Percentiles rank a stretch among this genome's conserved stretches.
These are phyloP conservation scores for Bolborhynchus lineola DNA, from an alignment of 2,113 vertebrate genomes.

Conservation along the genomic window DNA sequence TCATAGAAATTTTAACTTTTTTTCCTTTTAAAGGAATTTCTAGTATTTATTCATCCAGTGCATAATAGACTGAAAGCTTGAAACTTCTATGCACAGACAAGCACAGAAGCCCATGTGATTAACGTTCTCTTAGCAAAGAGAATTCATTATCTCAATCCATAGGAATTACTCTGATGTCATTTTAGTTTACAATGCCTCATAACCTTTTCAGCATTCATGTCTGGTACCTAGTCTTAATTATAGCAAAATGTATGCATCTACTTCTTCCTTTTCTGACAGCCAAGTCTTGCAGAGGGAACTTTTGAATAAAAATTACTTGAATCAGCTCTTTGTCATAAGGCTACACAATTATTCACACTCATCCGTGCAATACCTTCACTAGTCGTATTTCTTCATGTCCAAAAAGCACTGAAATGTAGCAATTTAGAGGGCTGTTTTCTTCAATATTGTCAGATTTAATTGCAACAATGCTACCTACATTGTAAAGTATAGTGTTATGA, in stretches of 20 bases:
- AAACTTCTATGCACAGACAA: neutral
- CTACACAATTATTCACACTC: neutral
- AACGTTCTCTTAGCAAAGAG: neutral
- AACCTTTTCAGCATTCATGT: neutral
- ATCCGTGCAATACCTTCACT: neutral
- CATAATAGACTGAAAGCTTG: neutral
- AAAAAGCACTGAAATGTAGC: neutral
- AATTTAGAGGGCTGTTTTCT: neutral
- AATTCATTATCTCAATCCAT: neutral
- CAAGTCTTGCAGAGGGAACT: neutral
- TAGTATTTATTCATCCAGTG: neutral
- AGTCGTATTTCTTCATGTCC: neutral
- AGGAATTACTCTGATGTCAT: neutral
- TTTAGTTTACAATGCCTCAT: neutral
- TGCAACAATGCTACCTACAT: neutral
- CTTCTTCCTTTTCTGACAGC: neutral
- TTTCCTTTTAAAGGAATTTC: neutral
- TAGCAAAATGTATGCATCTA: neutral
- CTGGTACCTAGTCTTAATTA: neutral
- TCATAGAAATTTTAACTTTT: neutral
- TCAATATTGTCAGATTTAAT: neutral
- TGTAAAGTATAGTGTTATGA: neutral
- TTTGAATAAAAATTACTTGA: neutral
- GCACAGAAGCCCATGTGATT: neutral
- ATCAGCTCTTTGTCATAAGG: neutral